Conservation (phyloP, 30 jellyfish, hydroid and myxozoan genomes). For the Mastigias papua region DNA sequence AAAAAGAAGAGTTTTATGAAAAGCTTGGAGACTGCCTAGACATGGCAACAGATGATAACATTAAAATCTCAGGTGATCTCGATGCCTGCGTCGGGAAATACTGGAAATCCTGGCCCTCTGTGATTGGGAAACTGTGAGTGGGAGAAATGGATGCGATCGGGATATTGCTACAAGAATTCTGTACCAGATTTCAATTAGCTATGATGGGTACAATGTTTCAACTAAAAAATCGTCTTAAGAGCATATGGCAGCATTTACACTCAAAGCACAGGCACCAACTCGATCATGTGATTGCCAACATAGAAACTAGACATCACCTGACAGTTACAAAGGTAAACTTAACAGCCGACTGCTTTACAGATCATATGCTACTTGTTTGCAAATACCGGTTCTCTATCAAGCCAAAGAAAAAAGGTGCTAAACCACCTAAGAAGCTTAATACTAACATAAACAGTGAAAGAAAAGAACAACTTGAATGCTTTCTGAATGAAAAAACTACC, state of each 20-base stretch:
- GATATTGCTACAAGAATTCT: slow-evolving; percentile 63
- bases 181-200: slow-evolving; percentile 57
- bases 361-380: slow-evolving; percentile 51
- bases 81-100: too few species aligned
- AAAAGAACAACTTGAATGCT: slow-evolving; percentile 35
- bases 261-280: slow-evolving; percentile 55
- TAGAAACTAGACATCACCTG: slow-evolving; percentile 43
- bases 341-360: slow-evolving; percentile 41
- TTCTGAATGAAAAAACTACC: slow-evolving; percentile 19
- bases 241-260: slow-evolving; percentile 62
- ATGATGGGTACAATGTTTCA: slow-evolving; percentile 69
- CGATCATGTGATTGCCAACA: slow-evolving; percentile 64
- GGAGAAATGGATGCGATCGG: slow-evolving; percentile 65
- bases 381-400: slow-evolving; percentile 24
- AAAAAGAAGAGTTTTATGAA: too few species aligned
- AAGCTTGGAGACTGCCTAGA: too few species aligned
- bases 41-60: slow-evolving; percentile 32
- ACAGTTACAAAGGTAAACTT: slow-evolving; percentile 29
- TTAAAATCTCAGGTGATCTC: slow-evolving; percentile 18
- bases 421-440: slow-evolving; percentile 59
- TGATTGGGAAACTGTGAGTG: slow-evolving; percentile 68
- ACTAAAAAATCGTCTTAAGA: slow-evolving; percentile 32
- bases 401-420: slow-evolving; percentile 37
- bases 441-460: slow-evolving; percentile 43
- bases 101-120: too few species aligned